These are phyloP conservation scores for Caerostris darwini DNA, from an alignment of 1,140 invertebrate species.

Conservation along the genomic window DNA sequence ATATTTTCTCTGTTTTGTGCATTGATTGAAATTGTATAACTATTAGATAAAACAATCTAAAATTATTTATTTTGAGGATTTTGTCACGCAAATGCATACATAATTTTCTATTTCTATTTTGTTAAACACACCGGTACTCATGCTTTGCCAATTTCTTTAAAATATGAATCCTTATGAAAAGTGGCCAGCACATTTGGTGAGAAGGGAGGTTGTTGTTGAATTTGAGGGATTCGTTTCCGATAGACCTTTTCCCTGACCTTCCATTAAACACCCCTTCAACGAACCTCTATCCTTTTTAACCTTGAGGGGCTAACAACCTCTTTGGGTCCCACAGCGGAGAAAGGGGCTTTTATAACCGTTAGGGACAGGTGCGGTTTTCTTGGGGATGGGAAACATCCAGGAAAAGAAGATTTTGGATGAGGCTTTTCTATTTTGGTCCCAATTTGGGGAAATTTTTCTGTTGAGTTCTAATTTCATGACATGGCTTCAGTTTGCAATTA, in stretches of 20 bases:
- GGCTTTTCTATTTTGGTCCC: too few species aligned
- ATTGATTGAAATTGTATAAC: too few species aligned
- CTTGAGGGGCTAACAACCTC: constrained; percentile 72
- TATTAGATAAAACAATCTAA: too few species aligned
- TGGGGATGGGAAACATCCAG: constrained; percentile 3
- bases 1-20: too few species aligned
- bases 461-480: not conserved
- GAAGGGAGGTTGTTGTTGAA: not conserved
- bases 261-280: not conserved
- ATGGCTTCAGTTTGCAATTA: too few species aligned
- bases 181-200: not conserved
- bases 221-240: not conserved
- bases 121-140: too few species aligned
- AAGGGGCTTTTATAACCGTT: constrained; percentile 9
- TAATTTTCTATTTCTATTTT: too few species aligned
- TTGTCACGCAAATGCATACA: too few species aligned
- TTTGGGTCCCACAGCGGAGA: constrained; percentile 32
- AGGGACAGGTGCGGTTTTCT: constrained; percentile 13
- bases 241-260: constrained; percentile 29
- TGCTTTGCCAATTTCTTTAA: too few species aligned
- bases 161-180: too few species aligned
- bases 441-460: not conserved
- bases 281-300: constrained; percentile 65
- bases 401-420: too few species aligned
- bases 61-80: too few species aligned